phyloP scores from a whole-genome alignment of 2,797 vertebrate species.

The Neomorphus geoffroyi region DNA sequence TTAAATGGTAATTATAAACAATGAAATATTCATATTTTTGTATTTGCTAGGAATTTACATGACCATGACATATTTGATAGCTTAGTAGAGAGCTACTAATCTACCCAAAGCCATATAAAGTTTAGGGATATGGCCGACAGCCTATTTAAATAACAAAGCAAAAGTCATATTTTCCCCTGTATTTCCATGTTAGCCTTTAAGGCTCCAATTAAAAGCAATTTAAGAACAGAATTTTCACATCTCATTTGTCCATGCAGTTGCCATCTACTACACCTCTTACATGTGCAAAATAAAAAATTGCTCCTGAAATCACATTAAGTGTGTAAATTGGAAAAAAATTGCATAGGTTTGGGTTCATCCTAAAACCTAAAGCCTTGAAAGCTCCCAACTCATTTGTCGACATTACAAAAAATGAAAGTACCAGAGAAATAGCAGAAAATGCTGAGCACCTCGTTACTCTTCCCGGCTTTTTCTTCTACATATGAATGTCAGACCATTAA shows the following conservation, averaged over 20 bases:
- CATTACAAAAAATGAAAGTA: constrained; percentile 39
- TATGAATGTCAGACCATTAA: constrained; percentile 5
- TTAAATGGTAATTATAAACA: constrained; percentile 48
- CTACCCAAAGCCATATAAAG: constrained; percentile 37
- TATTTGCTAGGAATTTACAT: constrained; percentile 46
- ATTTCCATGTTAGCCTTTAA: constrained; percentile 19
- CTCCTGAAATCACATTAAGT: background rate
- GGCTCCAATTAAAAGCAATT: constrained; percentile 21
- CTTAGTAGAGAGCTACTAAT: constrained; percentile 41
- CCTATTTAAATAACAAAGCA: constrained; percentile 52
- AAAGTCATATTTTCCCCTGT: constrained; percentile 21
- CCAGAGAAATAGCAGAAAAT: background rate
- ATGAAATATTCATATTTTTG: constrained; percentile 47
- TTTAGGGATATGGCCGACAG: constrained; percentile 45
- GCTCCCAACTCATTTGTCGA: background rate
- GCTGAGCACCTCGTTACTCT: background rate
- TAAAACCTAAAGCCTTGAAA: background rate
- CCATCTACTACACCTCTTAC: background rate
- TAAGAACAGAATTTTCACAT: background rate
- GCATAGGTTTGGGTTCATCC: background rate
- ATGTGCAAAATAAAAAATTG: background rate
- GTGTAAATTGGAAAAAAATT: background rate
- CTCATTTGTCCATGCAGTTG: background rate
- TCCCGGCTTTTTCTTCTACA: constrained; percentile 4
- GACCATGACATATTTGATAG: constrained; percentile 24